Conservation (phyloP, 2,797 vertebrate genomes). For the Peromyscus aztecus region DNA sequence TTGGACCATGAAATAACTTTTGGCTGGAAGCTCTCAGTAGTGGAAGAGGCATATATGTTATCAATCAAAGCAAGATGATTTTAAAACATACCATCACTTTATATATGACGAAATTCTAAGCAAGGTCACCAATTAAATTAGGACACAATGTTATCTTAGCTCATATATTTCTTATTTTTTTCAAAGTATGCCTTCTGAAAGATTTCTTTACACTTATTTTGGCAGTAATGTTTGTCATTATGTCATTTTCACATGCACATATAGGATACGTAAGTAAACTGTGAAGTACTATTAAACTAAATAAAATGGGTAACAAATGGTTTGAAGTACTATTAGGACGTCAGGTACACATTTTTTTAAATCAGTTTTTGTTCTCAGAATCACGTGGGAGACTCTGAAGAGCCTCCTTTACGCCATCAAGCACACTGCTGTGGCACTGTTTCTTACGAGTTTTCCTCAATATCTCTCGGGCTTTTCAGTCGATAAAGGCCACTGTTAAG, state of each 20-base stretch:
- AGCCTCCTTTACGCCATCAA: background rate
- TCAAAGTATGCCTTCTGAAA: slow-evolving; percentile 23
- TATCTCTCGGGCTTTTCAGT: background rate
- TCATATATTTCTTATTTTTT: slow-evolving; percentile 20
- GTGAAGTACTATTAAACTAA: background rate
- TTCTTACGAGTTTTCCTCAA: background rate
- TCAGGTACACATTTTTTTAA: slow-evolving; percentile 48
- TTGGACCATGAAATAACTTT: slow-evolving; percentile 6
- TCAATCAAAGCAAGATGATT: background rate
- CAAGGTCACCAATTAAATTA: slow-evolving; percentile 35
- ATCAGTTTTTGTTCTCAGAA: slow-evolving; percentile 46
- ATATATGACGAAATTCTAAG: background rate
- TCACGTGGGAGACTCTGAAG: background rate
- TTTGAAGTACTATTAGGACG: background rate
- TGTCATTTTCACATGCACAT: background rate
- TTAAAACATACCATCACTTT: slow-evolving; percentile 31
- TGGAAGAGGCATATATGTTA: background rate
- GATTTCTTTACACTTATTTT: slow-evolving; percentile 31
- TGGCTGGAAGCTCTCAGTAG: background rate
- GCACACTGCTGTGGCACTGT: background rate
- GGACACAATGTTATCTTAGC: background rate
- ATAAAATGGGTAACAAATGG: background rate
- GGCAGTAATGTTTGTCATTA: background rate
- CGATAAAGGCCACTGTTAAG: slow-evolving; percentile 6
- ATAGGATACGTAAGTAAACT: background rate